phyloP scores from a whole-genome alignment of 2,113 vertebrate genomes.

The Aptenodytes patagonicus region DNA sequence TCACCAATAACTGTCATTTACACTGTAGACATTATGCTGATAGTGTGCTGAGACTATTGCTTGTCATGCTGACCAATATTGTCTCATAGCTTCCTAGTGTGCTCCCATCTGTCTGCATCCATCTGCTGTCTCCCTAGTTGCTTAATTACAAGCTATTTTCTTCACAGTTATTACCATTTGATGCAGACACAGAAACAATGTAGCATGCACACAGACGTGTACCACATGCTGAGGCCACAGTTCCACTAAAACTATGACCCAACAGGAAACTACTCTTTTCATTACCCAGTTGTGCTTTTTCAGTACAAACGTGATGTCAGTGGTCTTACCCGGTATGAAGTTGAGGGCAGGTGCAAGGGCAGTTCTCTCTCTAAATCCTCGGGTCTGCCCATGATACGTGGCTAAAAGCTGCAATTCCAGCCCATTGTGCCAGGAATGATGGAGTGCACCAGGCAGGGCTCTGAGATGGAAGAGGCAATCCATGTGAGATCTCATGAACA shows the following conservation, averaged over 20 bases:
- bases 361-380: neutral
- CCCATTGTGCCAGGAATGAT: neutral
- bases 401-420: neutral
- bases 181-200: conserved; percentile 30
- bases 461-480: neutral
- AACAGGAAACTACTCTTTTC: neutral
- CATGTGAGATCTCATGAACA: neutral
- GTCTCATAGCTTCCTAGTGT: neutral
- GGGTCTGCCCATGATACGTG: neutral
- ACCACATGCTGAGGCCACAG: neutral
- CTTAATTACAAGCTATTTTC: conserved; percentile 56
- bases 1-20: neutral
- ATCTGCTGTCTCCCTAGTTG: conserved; percentile 45
- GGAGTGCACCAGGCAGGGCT: neutral
- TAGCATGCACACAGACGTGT: neutral
- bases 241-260: neutral
- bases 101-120: conserved; percentile 54
- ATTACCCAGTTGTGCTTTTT: neutral
- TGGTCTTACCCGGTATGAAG: neutral
- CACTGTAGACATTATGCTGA: neutral
- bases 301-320: neutral
- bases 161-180: conserved; percentile 27
- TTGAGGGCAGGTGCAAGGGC: neutral
- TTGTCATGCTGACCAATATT: conserved; percentile 24
- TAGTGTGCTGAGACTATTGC: neutral